Base-by-base conservation (phyloP, 2,797 vertebrate genomes). In the Enteromius radiatus region DNA sequence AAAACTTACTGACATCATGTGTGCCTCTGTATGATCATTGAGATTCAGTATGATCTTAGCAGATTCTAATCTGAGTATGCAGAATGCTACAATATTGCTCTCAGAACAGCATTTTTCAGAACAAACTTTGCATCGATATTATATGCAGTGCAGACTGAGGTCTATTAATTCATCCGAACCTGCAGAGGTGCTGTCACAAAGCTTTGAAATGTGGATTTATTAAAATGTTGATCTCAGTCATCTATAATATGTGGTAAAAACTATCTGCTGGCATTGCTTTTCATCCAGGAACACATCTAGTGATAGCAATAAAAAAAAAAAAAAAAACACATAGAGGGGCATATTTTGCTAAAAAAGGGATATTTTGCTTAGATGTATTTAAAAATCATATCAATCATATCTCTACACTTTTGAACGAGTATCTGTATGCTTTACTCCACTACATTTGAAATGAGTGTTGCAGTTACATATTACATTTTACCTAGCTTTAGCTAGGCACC, bases 1-100 rank as follows among this genome's bases (percentile, higher is more conserved):
- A 82, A 69, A 82, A 82, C 81, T 76, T 76, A 69, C 38, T 77
- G 81, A 83, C 81, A 83, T 83, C 80, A 75, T 38, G 41, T 26
- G 10, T 31, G 61, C 47, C 33, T 74, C 61, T 65, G 61, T 56
- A 49, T 67, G 71, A 64, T 75, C 26, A 41, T 21, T 52, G 33
- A 61, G 52, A 71, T 71, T 80, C 26, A 41, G 26, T 45, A 41
- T 21, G 9, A 75, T 54, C 36, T 67, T 56, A 41, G 23, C 3
- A 43, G 31, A 54, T 67, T 63, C 10, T 14, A 49, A 64, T 31
- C 59, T 75, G 70, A 31, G 41, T 54, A 75, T 21, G 70, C 33
- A 54, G n/a, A 43, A 38, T 15, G 65, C 61, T 49, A 45, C n/a
- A 65, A 52, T 65, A 65, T 45, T 26, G 43, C 4, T 52, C 23